A percentile compares a stretch with the other conserved stretches of the same genome.
phyloP scores from a whole-genome alignment of 23 tunicate genomes.

The Diplosoma virens region DNA sequence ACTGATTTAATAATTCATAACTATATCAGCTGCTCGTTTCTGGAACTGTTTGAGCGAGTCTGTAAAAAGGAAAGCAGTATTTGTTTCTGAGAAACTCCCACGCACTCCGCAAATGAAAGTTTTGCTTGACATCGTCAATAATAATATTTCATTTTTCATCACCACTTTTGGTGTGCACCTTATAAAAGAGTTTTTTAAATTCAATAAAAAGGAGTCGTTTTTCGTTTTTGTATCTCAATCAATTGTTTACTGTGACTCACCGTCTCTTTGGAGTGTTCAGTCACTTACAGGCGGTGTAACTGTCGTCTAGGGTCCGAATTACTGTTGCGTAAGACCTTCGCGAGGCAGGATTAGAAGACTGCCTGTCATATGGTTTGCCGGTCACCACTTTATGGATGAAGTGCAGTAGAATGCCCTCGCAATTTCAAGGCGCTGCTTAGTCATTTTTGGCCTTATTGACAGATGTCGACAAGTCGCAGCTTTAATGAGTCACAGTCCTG shows the following conservation, averaged over 20 bases:
- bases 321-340: background rate
- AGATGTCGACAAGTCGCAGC: background rate
- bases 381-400: background rate
- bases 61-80: no score
- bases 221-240: background rate
- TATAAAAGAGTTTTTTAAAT: no score
- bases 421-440: conserved; percentile 1
- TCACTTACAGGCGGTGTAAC: background rate
- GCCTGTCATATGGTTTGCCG: conserved; percentile 1
- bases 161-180: no score
- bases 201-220: no score
- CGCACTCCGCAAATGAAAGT: no score
- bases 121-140: no score
- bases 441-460: background rate
- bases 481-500: background rate
- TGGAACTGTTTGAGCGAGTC: no score
- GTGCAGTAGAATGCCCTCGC: background rate
- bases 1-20: no score
- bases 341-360: background rate
- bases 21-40: no score
- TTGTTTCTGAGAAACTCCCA: no score
- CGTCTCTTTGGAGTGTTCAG: background rate
- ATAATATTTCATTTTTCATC: no score
- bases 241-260: conserved; percentile 9
- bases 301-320: background rate